These are phyloP conservation scores for Syngnathus rostellatus DNA, from an alignment of 2,797 vertebrate genomes.

Conservation along the genomic window DNA sequence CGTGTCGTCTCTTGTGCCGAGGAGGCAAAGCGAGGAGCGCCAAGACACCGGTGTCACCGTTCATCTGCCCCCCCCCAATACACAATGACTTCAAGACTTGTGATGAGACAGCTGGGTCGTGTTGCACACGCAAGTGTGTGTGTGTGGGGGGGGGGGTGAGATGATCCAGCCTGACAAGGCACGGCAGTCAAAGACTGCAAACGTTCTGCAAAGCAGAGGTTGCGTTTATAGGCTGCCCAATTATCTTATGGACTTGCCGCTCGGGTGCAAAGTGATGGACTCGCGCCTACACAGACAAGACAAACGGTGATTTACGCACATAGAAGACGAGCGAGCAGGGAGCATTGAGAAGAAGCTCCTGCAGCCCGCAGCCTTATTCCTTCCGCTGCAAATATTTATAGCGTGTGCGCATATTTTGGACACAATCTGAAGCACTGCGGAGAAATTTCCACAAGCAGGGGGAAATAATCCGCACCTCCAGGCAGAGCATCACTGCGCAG, in stretches of 20 bases:
- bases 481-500: slow-evolving; percentile 1
- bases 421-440: slow-evolving; percentile 17
- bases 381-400: not conserved
- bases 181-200: not conserved
- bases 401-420: not conserved
- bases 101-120: slow-evolving; percentile 44
- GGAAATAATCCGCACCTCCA: slow-evolving; percentile 3
- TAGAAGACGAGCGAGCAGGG: not conserved
- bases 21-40: slow-evolving; percentile 25
- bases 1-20: slow-evolving; percentile 39
- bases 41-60: slow-evolving; percentile 45
- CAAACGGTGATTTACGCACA: slow-evolving; percentile 63
- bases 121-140: slow-evolving; percentile 24
- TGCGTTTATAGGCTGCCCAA: slow-evolving; percentile 33
- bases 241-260: slow-evolving; percentile 60
- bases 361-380: not conserved
- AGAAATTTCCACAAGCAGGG: slow-evolving; percentile 9
- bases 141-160: not conserved
- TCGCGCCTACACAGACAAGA: slow-evolving; percentile 49
- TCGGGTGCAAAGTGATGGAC: slow-evolving; percentile 65
- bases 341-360: slow-evolving; percentile 64
- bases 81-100: slow-evolving; percentile 30
- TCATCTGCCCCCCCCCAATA: slow-evolving; percentile 45
- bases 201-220: not conserved
- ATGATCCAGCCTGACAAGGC: not conserved